Evolutionary conservation across 2,113 vertebrate species (phyloP), one percentile per base, ranked within the genome.

Genomic region (Suncus etruscus): DNA sequence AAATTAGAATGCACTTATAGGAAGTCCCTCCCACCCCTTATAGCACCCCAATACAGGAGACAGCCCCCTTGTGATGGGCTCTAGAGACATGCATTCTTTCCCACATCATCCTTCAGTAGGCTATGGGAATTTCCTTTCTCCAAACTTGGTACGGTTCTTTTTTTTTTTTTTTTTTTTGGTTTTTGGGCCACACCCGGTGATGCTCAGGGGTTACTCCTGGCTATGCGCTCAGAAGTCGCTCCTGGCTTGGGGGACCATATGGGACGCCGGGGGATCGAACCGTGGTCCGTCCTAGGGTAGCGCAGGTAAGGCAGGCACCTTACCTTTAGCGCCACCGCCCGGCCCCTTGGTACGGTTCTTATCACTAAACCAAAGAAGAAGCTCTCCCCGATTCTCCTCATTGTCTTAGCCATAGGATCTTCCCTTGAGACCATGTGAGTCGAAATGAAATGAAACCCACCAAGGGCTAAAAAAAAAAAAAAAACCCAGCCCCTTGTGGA

Each of bases 81-180:
- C 76, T 16, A n/a, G 31, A 45, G 10, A 6, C 1, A 9, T n/a
- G 39, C 14, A 11, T 54, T 39, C 51, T 85, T 61, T 61, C 51
- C 61, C 1, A 3, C n/a, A 80, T 32, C 1, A 0, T 27, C 25
- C 2, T 39, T 61, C 86, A 32, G 0, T 3, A 87, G 16, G 16
- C 14, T 6, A 2, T 58, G 69, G 39, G 47, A 3, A 6, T 61
- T 61, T 22, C 18, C 58, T 61, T 61, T 61, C 58, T 20, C 18
- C 5, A 39, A 39, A 39, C 39, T 39, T 39, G 39, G 39, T 39
- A 39, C 2, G 45, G 70, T 74, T 87, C 74, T 87, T 47, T 27
- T 24, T 75, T 73, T 54, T 91, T 61, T 86, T 63, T 66, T 63
- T 16, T n/a, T n/a, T n/a, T n/a, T n/a, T n/a, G n/a, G n/a, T n/a